Evolutionary conservation across 2,113 vertebrate genomes (phyloP).

Genomic region (Zosterops pallidus): DNA sequence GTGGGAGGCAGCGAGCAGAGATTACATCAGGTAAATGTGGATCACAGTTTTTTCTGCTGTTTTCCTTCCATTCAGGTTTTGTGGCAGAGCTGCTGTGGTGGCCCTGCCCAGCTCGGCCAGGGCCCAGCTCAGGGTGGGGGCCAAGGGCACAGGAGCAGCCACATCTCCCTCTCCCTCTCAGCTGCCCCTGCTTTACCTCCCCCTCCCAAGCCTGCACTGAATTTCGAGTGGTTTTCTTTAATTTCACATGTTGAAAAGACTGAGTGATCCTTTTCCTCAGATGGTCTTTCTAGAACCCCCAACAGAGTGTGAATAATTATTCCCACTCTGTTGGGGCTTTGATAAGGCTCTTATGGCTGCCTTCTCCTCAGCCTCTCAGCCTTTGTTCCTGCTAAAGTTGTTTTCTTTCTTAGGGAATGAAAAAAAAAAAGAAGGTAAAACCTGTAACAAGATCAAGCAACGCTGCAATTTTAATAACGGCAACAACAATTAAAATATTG

Average conservation of each 20-base stretch:
- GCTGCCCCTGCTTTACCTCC: background rate
- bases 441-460: background rate
- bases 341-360: conserved; percentile 65
- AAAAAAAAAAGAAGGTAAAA: background rate
- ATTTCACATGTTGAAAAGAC: conserved; percentile 62
- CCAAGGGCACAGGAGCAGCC: background rate
- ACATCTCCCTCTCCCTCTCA: background rate
- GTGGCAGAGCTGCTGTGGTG: background rate
- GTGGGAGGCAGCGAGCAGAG: background rate
- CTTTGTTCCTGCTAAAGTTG: conserved; percentile 64
- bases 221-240: conserved; percentile 43
- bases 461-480: background rate
- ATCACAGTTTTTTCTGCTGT: background rate
- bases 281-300: conserved; percentile 61
- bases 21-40: background rate
- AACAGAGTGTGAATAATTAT: conserved; percentile 68
- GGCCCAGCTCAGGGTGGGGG: background rate
- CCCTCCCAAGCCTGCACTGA: background rate
- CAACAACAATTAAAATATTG: background rate
- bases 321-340: conserved; percentile 58
- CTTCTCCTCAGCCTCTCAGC: conserved; percentile 53
- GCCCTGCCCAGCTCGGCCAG: background rate
- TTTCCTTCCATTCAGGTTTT: background rate
- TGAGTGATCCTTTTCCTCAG: conserved; percentile 56
- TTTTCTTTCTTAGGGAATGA: conserved; percentile 36